Evolutionary conservation across 2,888 invertebrate species (phyloP).

Genomic region (Acrobasis consociella): DNA sequence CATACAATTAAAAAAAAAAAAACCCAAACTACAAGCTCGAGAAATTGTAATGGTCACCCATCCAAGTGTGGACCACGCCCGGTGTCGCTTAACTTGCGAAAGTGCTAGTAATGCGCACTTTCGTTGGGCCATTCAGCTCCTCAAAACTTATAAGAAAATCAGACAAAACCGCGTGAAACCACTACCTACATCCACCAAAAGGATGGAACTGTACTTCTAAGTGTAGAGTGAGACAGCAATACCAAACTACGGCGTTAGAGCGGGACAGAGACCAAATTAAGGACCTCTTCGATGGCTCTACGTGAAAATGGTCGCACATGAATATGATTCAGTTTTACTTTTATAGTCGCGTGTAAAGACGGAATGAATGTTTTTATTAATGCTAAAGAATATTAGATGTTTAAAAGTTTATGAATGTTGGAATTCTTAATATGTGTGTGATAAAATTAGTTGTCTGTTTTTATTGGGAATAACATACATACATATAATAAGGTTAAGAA

Average conservation of each 20-base stretch:
- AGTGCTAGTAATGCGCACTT: no score
- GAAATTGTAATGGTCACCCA: no score
- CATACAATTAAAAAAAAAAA: no score
- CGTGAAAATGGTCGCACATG: constrained; percentile 42
- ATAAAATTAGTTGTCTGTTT: no score
- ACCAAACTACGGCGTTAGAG: constrained; percentile 38
- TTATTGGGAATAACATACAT: no score
- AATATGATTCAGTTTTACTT: constrained; percentile 23
- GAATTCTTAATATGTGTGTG: no score
- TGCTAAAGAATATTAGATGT: neutral
- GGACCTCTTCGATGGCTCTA: constrained; percentile 51
- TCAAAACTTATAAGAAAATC: constrained; percentile 5
- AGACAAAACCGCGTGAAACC: constrained; percentile 15
- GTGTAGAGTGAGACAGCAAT: constrained; percentile 47
- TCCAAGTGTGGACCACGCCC: no score
- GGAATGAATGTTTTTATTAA: constrained; percentile 1
- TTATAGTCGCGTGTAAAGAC: neutral
- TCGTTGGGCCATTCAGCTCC: no score
- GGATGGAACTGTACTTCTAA: constrained; percentile 50
- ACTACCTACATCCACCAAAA: constrained; percentile 40
- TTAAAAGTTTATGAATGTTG: neutral
- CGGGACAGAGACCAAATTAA: constrained; percentile 61
- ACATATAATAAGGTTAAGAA: no score
- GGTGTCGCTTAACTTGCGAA: no score
- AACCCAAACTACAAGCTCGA: no score